Evolutionary conservation across 2,113 vertebrate species (phyloP).

Genomic region (Rhinoderma darwinii): DNA sequence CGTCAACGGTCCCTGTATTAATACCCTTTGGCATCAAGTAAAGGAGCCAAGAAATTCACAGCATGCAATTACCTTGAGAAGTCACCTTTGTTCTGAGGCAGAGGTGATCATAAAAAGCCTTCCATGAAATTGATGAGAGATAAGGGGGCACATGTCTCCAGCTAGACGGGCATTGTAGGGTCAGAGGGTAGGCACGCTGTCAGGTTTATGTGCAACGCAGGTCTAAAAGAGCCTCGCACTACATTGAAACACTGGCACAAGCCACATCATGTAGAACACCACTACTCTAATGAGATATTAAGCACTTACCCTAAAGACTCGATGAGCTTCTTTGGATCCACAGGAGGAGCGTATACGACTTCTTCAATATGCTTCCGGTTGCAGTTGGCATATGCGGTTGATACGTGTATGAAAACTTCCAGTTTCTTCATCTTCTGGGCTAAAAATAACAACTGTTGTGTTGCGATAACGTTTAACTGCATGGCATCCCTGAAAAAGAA

Average conservation of each 20-base stretch:
- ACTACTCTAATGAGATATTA: neutral
- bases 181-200: no score
- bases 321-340: constrained; percentile 93
- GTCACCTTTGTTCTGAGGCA: constrained; percentile 20
- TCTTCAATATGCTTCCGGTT: constrained; percentile 93
- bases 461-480: constrained; percentile 93
- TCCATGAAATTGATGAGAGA: no score
- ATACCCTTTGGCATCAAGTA: constrained; percentile 25
- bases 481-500: constrained; percentile 84
- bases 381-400: constrained; percentile 97
- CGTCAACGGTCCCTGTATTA: neutral
- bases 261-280: neutral
- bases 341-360: constrained; percentile 87
- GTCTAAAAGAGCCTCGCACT: no score
- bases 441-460: constrained; percentile 86
- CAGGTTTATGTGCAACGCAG: no score
- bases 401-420: constrained; percentile 92
- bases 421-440: constrained; percentile 90
- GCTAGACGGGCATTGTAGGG: neutral
- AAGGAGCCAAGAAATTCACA: constrained; percentile 31
- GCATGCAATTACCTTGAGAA: constrained; percentile 33
- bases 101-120: neutral
- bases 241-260: no score
- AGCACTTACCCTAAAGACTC: constrained; percentile 89
- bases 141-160: neutral